Conservation (phyloP, 1,140 invertebrate genomes). For the Heterodera schachtii region DNA sequence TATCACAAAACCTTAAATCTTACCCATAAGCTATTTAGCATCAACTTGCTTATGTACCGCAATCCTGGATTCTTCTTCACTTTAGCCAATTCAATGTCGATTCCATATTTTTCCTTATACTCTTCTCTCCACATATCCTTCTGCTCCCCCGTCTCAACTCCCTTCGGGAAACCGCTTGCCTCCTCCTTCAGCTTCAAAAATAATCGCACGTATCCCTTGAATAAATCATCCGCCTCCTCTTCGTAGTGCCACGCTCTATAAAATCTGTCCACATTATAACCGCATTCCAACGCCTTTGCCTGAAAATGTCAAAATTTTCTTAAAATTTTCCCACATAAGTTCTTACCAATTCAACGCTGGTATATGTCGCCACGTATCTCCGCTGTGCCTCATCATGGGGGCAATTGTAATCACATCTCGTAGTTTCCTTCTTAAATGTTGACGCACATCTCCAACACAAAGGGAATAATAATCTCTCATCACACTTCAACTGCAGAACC, state of each 20-base stretch:
- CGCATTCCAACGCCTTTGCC: slow-evolving; percentile 5
- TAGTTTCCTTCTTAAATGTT: background rate
- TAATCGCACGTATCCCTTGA: background rate
- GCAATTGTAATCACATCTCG: background rate
- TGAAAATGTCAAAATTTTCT: background rate
- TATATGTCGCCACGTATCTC: background rate
- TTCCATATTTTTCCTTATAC: background rate
- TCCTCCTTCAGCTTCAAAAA: background rate
- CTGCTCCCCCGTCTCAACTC: background rate
- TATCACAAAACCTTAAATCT: background rate
- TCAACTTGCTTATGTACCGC: background rate
- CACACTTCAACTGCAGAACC: background rate
- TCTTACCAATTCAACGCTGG: background rate
- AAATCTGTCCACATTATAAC: background rate
- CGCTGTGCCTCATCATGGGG: background rate
- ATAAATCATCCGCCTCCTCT: background rate
- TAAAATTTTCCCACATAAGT: background rate
- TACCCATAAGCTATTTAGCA: background rate
- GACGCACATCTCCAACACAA: background rate
- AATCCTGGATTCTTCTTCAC: slow-evolving; percentile 9
- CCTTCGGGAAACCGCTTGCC: background rate
- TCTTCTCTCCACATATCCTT: background rate
- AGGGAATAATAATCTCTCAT: slow-evolving; percentile 1
- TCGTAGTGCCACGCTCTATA: background rate
- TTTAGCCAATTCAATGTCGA: background rate